Evolutionary conservation across 2,113 vertebrate species (phyloP), one percentile per base, ranked within the genome.

Genomic region (Tiliqua scincoides): DNA sequence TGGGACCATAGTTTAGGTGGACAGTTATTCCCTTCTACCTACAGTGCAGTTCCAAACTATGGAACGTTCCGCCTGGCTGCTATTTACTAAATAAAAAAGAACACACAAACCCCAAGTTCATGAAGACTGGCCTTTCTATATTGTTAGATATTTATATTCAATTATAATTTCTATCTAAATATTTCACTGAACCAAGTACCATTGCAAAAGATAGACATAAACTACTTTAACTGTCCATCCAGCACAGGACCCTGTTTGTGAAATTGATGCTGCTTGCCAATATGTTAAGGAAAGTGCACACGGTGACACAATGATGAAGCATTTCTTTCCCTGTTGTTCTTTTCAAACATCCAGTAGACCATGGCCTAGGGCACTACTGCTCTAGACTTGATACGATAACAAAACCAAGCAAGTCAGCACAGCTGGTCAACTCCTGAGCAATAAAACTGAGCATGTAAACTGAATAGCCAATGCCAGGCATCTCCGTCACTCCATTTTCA

Each of bases 361-460:
- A 37, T 59, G 11, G 74, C 74, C 84, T 85, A 78, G 84, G 84
- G 75, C 84, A 78, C 43, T 70, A 59, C 40, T 37, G 27, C 35
- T 79, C 17, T 85, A 25, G 70, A 65, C 74, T 78, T 78, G 74
- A 63, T 78, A 57, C 57, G 74, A 79, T 71, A 68, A 78, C 32
- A 85, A 85, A 78, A 78, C 48, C 9, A 57, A 78, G 75, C 48
- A 70, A 70, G 63, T 76, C n/a, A 27, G 70, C 67, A 70, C 68
- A 82, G 72, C 30, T 70, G 25, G 65, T 70, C 77, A n/a, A 61
- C 65, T 85, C 84, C 65, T 43, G 35, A 63, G 84, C 65, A 85
- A 32, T 17, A 74, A 75, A n/a, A 35, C 71, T 32, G 11, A n/a
- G 65, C 52, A 30, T 40, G 25, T 43, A 70, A 79, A 85, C 40